Percentiles rank a stretch among this genome's conserved stretches.
Evolutionary conservation across 2,888 invertebrate genomes (phyloP).

Genomic region (Heteromyza rotundicornis): DNA sequence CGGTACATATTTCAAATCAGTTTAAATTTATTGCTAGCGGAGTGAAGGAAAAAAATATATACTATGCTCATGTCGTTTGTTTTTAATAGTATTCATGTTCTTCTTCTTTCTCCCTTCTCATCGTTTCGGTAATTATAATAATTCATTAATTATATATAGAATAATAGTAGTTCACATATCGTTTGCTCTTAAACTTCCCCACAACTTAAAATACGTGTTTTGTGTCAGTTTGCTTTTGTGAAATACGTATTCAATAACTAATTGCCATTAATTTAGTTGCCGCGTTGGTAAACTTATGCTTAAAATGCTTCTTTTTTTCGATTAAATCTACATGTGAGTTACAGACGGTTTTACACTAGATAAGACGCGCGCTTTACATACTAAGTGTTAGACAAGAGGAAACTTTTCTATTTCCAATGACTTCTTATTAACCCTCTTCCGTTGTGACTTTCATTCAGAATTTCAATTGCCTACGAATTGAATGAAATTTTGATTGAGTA

Average conservation of each 20-base stretch:
- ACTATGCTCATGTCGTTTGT: constrained; percentile 9
- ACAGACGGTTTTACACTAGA: too few species aligned
- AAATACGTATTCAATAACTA: not conserved
- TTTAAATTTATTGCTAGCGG: constrained; percentile 21
- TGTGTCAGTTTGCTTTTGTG: not conserved
- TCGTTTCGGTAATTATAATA: too few species aligned
- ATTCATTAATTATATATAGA: not conserved
- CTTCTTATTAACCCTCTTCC: too few species aligned
- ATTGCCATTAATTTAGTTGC: too few species aligned
- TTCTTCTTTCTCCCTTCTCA: too few species aligned
- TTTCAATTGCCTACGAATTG: too few species aligned
- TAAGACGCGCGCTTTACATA: too few species aligned
- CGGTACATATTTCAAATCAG: constrained; percentile 14
- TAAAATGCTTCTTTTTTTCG: not conserved
- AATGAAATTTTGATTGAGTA: too few species aligned
- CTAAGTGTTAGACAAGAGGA: too few species aligned
- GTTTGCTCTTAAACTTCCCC: constrained; percentile 17
- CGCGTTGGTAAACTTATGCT: not conserved
- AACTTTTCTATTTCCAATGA: too few species aligned
- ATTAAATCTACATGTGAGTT: not conserved
- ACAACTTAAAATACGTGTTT: constrained; percentile 10
- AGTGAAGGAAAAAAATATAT: constrained; percentile 15
- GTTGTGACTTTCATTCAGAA: too few species aligned
- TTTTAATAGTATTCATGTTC: not conserved
- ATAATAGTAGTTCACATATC: constrained; percentile 11